Conservation (phyloP, 2,113 vertebrate genomes). For the Zeus faber region DNA sequence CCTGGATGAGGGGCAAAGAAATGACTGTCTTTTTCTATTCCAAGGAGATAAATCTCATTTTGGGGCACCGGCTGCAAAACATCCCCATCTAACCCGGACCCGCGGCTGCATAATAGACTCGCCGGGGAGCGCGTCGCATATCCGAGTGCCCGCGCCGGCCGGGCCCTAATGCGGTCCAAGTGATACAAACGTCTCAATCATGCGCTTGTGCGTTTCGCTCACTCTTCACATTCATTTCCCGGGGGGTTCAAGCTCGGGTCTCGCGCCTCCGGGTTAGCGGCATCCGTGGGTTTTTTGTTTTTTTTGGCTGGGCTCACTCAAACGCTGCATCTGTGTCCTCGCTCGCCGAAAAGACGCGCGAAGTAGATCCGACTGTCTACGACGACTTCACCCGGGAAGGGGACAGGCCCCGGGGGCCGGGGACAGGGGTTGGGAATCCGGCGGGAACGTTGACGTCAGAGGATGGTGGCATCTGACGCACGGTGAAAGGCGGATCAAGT, state of each 20-base stretch:
- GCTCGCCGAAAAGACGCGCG: neutral
- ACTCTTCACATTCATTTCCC: constrained; percentile 40
- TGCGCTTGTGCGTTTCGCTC: constrained; percentile 43
- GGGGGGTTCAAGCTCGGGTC: constrained; percentile 30
- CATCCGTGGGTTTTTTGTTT: too few species aligned
- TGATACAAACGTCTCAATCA: constrained; percentile 49
- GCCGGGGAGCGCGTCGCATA: constrained; percentile 12
- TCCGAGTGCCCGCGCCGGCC: constrained; percentile 25
- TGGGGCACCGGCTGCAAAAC: constrained; percentile 30
- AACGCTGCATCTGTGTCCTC: constrained; percentile 24
- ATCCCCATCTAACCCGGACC: constrained; percentile 31
- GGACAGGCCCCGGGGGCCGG: too few species aligned
- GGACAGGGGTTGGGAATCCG: too few species aligned
- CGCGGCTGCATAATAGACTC: constrained; percentile 41
- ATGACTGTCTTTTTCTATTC: constrained; percentile 43
- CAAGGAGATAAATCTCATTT: constrained; percentile 53
- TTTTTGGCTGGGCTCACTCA: constrained; percentile 30
- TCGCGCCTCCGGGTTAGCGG: constrained; percentile 2
- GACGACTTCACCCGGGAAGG: too few species aligned
- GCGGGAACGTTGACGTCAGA: too few species aligned
- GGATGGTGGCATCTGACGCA: too few species aligned
- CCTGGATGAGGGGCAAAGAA: constrained; percentile 12
- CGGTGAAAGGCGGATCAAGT: too few species aligned
- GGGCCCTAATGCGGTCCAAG: constrained; percentile 30
- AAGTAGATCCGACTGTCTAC: neutral